Conservation (phyloP, 1,140 invertebrate genomes). For the Physella acuta region DNA sequence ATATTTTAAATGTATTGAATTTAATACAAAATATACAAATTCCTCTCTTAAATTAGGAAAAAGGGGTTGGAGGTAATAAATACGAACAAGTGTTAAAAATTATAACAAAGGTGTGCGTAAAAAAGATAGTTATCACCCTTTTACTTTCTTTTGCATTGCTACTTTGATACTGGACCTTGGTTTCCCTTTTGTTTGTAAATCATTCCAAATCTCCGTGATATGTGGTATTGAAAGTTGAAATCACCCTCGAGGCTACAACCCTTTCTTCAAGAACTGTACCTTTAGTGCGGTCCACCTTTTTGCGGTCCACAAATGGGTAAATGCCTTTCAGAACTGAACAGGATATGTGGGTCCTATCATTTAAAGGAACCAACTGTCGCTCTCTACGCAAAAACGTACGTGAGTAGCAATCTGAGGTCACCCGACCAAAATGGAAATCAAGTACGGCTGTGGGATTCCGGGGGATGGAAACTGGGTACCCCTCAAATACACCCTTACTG, state of each 20-base stretch:
- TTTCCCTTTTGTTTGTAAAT: background rate
- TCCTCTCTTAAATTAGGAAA: no score
- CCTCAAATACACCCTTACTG: slow-evolving; percentile 24
- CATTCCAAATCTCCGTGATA: slow-evolving; percentile 5
- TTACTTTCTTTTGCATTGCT: no score
- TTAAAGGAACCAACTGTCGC: slow-evolving; percentile 6
- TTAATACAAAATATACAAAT: no score
- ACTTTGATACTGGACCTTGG: background rate
- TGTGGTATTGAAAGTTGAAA: slow-evolving; percentile 3
- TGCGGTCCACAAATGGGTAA: slow-evolving; percentile 16
- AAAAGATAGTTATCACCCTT: no score
- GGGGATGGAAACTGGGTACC: slow-evolving; percentile 14
- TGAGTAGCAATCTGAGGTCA: slow-evolving; percentile 21
- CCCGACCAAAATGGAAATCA: slow-evolving; percentile 19
- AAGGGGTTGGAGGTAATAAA: no score
- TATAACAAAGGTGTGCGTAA: no score
- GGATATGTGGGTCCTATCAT: slow-evolving; percentile 19
- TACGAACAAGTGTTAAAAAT: no score
- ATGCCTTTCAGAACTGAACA: slow-evolving; percentile 11
- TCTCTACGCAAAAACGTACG: slow-evolving; percentile 24
- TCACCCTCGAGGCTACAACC: background rate
- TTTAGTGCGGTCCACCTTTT: background rate
- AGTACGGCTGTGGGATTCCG: slow-evolving; percentile 15
- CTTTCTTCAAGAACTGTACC: slow-evolving; percentile 9
- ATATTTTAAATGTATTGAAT: no score